Evolutionary conservation across 2,888 invertebrate genomes (phyloP).

Genomic region (Cosmia pyralina): DNA sequence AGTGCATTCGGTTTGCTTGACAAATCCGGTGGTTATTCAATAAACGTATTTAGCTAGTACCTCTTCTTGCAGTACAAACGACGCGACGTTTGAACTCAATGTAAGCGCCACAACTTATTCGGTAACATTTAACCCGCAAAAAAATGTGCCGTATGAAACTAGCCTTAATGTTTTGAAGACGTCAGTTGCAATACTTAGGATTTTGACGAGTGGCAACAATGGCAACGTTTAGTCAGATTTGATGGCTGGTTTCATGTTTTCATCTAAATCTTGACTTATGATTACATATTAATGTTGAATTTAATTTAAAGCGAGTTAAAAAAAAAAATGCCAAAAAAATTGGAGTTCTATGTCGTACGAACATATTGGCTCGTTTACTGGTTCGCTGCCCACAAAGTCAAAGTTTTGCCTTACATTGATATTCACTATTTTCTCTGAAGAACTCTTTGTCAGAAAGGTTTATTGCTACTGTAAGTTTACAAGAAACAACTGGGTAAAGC

Average conservation of each 20-base stretch:
- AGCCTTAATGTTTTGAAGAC: constrained; percentile 25
- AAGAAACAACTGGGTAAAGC: not conserved
- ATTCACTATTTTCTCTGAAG: not conserved
- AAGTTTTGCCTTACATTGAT: not conserved
- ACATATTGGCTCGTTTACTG: too few relatives aligned
- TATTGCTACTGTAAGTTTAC: not conserved
- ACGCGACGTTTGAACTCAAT: too few relatives aligned
- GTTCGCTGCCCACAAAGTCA: not conserved
- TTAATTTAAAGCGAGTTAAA: too few relatives aligned
- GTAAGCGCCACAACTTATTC: too few relatives aligned
- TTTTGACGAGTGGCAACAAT: not conserved
- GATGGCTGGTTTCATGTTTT: not conserved
- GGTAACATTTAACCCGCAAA: too few relatives aligned
- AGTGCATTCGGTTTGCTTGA: too few relatives aligned
- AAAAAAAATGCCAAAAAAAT: too few relatives aligned
- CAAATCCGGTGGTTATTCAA: too few relatives aligned
- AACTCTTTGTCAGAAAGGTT: not conserved
- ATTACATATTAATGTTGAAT: not conserved
- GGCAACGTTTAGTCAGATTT: not conserved
- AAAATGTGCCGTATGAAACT: too few relatives aligned
- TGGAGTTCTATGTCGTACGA: too few relatives aligned
- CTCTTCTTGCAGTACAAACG: too few relatives aligned
- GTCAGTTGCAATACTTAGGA: constrained; percentile 26
- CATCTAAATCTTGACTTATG: not conserved
- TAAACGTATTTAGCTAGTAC: too few relatives aligned